Evolutionary conservation across 2,113 vertebrate species (phyloP).

Genomic region (Salvelinus sp.): DNA sequence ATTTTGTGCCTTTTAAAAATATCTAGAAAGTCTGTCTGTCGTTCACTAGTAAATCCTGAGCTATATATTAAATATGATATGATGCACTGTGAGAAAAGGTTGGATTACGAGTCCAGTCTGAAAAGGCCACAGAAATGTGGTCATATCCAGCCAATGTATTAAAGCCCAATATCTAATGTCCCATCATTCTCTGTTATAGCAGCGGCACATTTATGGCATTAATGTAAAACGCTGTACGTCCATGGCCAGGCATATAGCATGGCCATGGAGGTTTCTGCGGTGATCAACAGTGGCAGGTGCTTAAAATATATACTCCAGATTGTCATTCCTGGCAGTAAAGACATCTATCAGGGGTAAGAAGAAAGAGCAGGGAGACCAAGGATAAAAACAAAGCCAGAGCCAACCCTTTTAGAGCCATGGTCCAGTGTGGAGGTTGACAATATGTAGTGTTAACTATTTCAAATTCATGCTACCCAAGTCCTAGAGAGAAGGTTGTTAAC

Average conservation of each 20-base stretch:
- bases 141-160: background rate
- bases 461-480: slow-evolving; percentile 9
- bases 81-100: background rate
- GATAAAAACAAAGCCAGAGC: background rate
- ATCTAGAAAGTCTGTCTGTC: too few relatives aligned
- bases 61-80: background rate
- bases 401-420: background rate
- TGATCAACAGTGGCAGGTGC: slow-evolving; percentile 16
- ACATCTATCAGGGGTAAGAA: slow-evolving; percentile 21
- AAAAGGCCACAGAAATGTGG: too few relatives aligned
- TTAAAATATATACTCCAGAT: slow-evolving; percentile 20
- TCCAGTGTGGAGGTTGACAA: background rate
- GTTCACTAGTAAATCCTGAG: background rate
- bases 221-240: slow-evolving; percentile 24
- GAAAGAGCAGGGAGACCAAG: background rate
- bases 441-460: background rate
- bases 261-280: slow-evolving; percentile 12
- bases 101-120: too few relatives aligned
- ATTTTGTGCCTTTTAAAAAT: too few relatives aligned
- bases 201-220: slow-evolving; percentile 7
- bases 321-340: slow-evolving; percentile 16
- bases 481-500: too few relatives aligned
- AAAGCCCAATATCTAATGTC: background rate
- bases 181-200: slow-evolving; percentile 3
- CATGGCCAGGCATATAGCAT: background rate